Base-by-base conservation (phyloP, 1,140 invertebrate genomes). In the Drosophila malerkotliana region DNA sequence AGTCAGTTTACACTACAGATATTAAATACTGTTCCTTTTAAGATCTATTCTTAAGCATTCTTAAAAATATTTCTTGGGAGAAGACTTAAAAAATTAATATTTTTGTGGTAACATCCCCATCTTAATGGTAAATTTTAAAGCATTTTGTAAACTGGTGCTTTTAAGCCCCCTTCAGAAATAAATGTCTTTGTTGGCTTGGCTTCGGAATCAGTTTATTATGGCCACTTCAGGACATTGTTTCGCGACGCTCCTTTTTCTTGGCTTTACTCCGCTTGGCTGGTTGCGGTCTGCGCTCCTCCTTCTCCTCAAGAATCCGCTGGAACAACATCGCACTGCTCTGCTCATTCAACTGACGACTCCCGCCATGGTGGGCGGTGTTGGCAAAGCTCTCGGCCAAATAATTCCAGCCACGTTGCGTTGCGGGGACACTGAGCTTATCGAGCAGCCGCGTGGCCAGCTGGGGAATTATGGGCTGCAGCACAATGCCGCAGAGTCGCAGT, bases 401-500 rank as follows among this genome's bases (percentile, higher is more conserved):
- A 30, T 84, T 58, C 94, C 95, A 96, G 56, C 45, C 91, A 67
- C 95, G 92, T 67, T 92, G 77, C 37, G 92, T 59, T 7, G 39
- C 32, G 2, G 92, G 92, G 14, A 96, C 92, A 67, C 92, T 92
- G 14, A 97, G 90, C 92, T 95, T 96, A 91, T 95, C 93, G 54
- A 96, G 92, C 56, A 98, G 92, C 71, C 93, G 93, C 10, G 87
- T 84, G 1, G 94, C 91, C 61, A 98, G 85, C 49, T 93, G 93
- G 9, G 98, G 98, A 53, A 98, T 94, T 28, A 99, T 94, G 1
- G 98, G 98, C 78, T 96, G 94, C 18, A 99, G 92, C 18, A 97
- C 93, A 60, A 98, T 94, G 21, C 94, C 95, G 77, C 94, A 94
- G 26, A 97, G 94, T 82, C 97, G 94, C 18, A 97, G 91, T 1